These are phyloP conservation scores for Sitta carolinensis DNA, from an alignment of 2,797 vertebrate species.

Conservation along the genomic window DNA sequence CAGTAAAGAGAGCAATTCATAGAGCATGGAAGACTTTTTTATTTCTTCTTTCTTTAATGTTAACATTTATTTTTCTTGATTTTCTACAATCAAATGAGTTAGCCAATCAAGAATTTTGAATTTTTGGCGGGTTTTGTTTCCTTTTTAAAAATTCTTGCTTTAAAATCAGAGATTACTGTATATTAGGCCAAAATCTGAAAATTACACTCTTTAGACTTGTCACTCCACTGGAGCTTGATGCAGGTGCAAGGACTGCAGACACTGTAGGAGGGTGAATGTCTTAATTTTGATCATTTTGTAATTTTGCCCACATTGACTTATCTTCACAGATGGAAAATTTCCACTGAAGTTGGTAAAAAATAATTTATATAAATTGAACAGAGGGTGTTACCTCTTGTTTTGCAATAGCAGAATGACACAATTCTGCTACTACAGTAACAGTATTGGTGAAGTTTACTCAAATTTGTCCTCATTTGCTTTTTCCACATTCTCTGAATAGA, in stretches of 20 bases:
- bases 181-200: not conserved
- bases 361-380: not conserved
- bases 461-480: not conserved
- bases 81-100: not conserved
- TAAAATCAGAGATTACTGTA: not conserved
- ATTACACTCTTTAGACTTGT: not conserved
- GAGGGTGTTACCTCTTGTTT: not conserved
- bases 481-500: not conserved
- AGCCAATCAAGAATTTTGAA: not conserved
- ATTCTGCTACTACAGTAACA: not conserved
- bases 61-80: not conserved
- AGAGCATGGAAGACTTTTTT: not conserved
- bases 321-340: not conserved
- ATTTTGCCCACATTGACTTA: not conserved
- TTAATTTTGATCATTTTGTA: not conserved
- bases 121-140: accelerated
- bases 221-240: not conserved
- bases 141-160: not conserved
- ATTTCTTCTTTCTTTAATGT: not conserved
- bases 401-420: not conserved
- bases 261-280: not conserved
- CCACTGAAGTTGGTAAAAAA: not conserved
- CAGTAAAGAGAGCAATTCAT: not conserved
- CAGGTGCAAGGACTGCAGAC: not conserved
- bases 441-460: not conserved